Conservation (phyloP, 2,888 invertebrate genomes). For the Elmis aenea region DNA sequence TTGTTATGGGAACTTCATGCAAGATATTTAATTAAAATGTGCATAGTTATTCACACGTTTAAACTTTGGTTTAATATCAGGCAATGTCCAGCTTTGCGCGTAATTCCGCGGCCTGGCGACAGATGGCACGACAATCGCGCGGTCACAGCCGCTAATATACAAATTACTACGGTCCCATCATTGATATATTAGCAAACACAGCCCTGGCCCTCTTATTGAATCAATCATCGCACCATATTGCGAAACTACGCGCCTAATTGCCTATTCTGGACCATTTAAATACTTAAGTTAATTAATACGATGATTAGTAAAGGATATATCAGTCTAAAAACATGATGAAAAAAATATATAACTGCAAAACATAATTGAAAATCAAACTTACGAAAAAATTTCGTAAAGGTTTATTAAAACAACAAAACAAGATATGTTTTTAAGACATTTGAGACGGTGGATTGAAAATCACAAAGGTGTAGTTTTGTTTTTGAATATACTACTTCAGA, state of each 20-base stretch:
- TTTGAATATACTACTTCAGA: no score
- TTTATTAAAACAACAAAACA: no score
- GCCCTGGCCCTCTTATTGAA: slow-evolving; percentile 24
- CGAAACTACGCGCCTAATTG: slow-evolving; percentile 23
- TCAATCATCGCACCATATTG: slow-evolving; percentile 28
- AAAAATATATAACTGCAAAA: no score
- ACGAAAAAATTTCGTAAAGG: no score
- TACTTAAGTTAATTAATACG: slow-evolving; percentile 22
- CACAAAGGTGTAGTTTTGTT: no score
- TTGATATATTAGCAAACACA: slow-evolving; percentile 29
- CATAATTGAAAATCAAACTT: no score
- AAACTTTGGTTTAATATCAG: slow-evolving; percentile 23
- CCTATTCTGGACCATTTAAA: slow-evolving; percentile 24
- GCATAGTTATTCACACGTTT: slow-evolving; percentile 12
- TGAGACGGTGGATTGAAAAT: no score
- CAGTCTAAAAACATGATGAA: no score
- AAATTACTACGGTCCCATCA: slow-evolving; percentile 29
- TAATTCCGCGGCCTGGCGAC: slow-evolving; percentile 27
- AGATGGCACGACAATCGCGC: slow-evolving; percentile 30
- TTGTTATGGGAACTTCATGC: no score
- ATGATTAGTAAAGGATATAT: no score
- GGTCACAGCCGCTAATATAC: slow-evolving; percentile 30
- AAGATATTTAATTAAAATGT: slow-evolving; percentile 12
- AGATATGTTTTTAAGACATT: no score
- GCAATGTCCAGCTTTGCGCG: slow-evolving; percentile 25